Percentiles rank a stretch among this genome's conserved stretches.
Evolutionary conservation across 2,113 vertebrate species (phyloP).

Genomic region (Nesospiza acunhae): DNA sequence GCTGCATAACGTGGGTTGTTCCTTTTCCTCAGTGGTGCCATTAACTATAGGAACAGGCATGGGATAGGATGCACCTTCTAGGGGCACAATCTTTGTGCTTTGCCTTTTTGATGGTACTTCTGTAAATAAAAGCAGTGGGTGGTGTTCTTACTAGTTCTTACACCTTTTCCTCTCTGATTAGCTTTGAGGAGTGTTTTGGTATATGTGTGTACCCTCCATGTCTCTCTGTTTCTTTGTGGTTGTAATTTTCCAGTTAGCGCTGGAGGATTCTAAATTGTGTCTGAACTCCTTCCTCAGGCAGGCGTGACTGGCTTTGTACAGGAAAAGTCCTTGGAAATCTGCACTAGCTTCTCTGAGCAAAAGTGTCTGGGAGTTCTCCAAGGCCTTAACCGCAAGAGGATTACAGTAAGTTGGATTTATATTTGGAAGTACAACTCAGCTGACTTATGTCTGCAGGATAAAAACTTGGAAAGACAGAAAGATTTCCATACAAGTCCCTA

Average conservation of each 20-base stretch:
- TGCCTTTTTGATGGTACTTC: background rate
- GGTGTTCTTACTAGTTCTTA: background rate
- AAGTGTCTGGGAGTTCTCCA: background rate
- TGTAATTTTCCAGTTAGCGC: background rate
- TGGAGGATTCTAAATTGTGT: background rate
- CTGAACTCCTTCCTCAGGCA: background rate
- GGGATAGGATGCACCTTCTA: background rate
- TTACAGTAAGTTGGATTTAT: slow-evolving; percentile 44
- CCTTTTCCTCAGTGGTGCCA: background rate
- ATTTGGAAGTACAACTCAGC: background rate
- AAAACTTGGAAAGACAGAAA: background rate
- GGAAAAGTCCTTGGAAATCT: background rate
- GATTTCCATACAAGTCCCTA: background rate
- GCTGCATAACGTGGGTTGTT: background rate
- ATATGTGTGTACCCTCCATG: accelerated
- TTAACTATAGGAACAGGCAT: background rate
- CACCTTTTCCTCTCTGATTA: background rate
- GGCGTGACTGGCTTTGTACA: background rate
- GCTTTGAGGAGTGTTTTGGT: background rate
- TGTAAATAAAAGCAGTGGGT: background rate
- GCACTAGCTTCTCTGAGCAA: background rate
- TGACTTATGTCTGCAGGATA: background rate
- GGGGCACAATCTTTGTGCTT: background rate
- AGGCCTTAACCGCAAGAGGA: background rate
- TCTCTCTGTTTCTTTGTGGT: background rate